These are phyloP conservation scores for Paramacrobiotus metropolitanus DNA, from an alignment of 1,140 invertebrate genomes.

Conservation along the genomic window DNA sequence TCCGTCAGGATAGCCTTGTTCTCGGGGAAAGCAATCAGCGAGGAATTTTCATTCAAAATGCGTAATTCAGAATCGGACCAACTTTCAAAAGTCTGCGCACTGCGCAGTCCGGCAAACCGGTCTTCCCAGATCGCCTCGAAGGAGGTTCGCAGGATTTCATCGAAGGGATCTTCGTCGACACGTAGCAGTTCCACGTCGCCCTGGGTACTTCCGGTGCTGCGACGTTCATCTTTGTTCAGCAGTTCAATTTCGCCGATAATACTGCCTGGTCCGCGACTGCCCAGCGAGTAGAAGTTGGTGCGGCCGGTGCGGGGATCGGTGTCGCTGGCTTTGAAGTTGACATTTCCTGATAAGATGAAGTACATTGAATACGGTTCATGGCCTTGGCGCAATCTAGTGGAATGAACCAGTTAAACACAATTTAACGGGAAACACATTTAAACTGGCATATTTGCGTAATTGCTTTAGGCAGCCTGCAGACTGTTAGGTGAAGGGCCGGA, in stretches of 20 bases:
- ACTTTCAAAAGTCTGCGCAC: not conserved
- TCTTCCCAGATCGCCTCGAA: slow-evolving; percentile 6
- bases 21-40: not conserved
- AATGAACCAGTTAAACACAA: not conserved
- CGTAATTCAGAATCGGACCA: slow-evolving; percentile 3
- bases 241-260: slow-evolving; percentile 5
- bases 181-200: not conserved
- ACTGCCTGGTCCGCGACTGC: not conserved
- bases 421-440: too few relatives aligned
- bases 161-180: slow-evolving; percentile 4
- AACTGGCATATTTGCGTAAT: too few relatives aligned
- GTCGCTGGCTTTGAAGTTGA: slow-evolving; percentile 5
- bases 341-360: not conserved
- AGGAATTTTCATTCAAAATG: slow-evolving; percentile 5
- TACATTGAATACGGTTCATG: not conserved
- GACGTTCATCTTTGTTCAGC: slow-evolving; percentile 4
- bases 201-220: not conserved
- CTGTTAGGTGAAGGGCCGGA: too few relatives aligned
- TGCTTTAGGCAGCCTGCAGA: too few relatives aligned
- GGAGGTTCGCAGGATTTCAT: not conserved
- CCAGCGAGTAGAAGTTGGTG: not conserved
- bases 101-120: not conserved
- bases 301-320: not conserved
- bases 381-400: not conserved
- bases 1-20: not conserved